phyloP scores from a whole-genome alignment of 2,888 invertebrate species.

The Spicauda simplicius region DNA sequence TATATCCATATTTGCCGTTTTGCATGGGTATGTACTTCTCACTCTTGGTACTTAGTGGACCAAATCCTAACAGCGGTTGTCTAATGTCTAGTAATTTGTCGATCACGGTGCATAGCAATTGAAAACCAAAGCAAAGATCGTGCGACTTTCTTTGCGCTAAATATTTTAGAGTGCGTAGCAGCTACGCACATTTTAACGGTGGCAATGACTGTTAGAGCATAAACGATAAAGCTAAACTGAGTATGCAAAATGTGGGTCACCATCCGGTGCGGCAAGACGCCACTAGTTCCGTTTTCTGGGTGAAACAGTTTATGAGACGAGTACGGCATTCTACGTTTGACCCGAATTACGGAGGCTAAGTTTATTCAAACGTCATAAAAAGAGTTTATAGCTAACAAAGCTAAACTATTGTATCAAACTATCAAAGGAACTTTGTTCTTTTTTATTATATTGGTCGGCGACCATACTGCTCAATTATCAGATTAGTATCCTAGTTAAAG shows the following conservation, averaged over 20 bases:
- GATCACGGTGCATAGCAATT: too few relatives aligned
- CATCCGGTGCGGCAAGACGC: constrained; percentile 45
- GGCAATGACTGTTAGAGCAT: constrained; percentile 18
- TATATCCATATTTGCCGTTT: too few relatives aligned
- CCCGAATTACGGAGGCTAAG: constrained; percentile 42
- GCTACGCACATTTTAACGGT: not conserved
- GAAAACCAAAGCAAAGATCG: not conserved
- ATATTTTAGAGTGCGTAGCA: not conserved
- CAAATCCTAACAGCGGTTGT: too few relatives aligned
- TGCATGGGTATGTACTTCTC: too few relatives aligned
- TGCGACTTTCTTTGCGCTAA: not conserved
- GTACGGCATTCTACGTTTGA: constrained; percentile 34
- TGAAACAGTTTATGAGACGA: constrained; percentile 47
- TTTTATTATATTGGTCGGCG: too few relatives aligned
- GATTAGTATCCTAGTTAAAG: too few relatives aligned
- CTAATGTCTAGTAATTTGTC: too few relatives aligned
- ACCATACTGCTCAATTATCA: too few relatives aligned
- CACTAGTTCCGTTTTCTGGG: constrained; percentile 47
- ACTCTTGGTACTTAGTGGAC: too few relatives aligned
- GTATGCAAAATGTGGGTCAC: constrained; percentile 45
- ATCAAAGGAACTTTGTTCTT: not conserved
- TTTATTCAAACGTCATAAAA: constrained; percentile 37
- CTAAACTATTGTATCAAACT: not conserved
- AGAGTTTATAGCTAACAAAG: constrained; percentile 11
- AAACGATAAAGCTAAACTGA: constrained; percentile 22